phyloP scores from a whole-genome alignment of 2,888 invertebrate genomes.

The Bruchidius siliquastri region DNA sequence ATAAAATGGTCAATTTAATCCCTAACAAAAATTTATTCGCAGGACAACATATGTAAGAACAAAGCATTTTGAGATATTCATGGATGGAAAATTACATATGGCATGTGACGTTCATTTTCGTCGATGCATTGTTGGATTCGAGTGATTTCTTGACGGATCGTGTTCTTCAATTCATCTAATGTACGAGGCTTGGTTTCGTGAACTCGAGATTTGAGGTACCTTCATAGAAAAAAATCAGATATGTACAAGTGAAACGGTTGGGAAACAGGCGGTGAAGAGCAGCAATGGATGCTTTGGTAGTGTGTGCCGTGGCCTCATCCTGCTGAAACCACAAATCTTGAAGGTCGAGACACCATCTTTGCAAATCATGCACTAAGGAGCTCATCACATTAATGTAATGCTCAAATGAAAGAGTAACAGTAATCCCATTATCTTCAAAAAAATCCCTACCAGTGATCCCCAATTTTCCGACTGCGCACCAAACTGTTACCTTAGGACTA shows the following conservation, averaged over 20 bases:
- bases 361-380: conserved; percentile 8
- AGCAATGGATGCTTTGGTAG: background rate
- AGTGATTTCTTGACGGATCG: conserved; percentile 10
- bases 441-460: conserved; percentile 1
- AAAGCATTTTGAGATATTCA: conserved; percentile 6
- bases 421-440: conserved; percentile 9
- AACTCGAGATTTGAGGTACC: conserved; percentile 6
- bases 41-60: conserved; percentile 1
- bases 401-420: conserved; percentile 9
- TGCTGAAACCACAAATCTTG: conserved; percentile 5
- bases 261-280: conserved; percentile 6
- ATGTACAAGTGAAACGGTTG: too few species aligned
- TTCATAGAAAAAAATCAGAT: too few species aligned
- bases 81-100: conserved; percentile 7
- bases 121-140: conserved; percentile 11
- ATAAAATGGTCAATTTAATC: conserved; percentile 2
- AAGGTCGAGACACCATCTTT: conserved; percentile 1
- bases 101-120: conserved; percentile 9
- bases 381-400: conserved; percentile 8
- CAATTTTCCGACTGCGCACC: background rate
- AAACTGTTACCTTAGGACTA: conserved; percentile 1
- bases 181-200: conserved; percentile 1
- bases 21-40: background rate
- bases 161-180: conserved; percentile 4
- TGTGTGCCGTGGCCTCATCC: background rate